phyloP scores from a whole-genome alignment of 2,888 invertebrate genomes.

The Leptarthrus brevirostris region DNA sequence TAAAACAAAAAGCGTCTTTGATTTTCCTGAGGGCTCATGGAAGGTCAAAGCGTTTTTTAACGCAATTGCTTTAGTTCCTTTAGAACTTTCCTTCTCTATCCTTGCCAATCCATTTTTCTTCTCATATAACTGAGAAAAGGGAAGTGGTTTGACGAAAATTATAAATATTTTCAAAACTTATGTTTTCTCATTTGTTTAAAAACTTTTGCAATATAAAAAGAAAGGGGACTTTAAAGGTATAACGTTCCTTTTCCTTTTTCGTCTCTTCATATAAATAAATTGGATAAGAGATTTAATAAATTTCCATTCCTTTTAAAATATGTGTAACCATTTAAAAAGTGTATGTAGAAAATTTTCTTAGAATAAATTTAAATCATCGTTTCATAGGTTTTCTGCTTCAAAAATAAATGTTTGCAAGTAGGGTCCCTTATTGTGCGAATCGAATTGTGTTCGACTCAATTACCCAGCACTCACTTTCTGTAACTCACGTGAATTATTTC shows the following conservation, averaged over 20 bases:
- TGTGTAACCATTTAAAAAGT: background rate
- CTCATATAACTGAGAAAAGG: background rate
- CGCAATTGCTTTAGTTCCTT: too few relatives aligned
- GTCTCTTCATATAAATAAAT: conserved; percentile 20
- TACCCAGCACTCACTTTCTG: too few relatives aligned
- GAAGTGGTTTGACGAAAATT: background rate
- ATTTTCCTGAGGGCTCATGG: conserved; percentile 37
- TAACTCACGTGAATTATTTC: too few relatives aligned
- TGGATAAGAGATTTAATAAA: background rate
- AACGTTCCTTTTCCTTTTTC: background rate
- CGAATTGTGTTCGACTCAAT: too few relatives aligned
- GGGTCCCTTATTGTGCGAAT: too few relatives aligned
- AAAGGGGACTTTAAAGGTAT: background rate
- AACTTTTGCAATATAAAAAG: too few relatives aligned
- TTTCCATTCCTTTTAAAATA: background rate
- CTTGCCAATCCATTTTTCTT: background rate
- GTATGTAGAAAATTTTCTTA: background rate
- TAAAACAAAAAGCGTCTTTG: conserved; percentile 5
- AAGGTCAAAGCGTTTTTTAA: conserved; percentile 29
- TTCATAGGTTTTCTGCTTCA: background rate
- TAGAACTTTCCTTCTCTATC: background rate
- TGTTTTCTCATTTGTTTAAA: too few relatives aligned
- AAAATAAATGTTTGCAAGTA: background rate
- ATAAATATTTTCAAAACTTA: too few relatives aligned
- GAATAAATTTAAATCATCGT: background rate